Base-by-base conservation (phyloP, 23 tunicate genomes). In the Corella eumyota region DNA sequence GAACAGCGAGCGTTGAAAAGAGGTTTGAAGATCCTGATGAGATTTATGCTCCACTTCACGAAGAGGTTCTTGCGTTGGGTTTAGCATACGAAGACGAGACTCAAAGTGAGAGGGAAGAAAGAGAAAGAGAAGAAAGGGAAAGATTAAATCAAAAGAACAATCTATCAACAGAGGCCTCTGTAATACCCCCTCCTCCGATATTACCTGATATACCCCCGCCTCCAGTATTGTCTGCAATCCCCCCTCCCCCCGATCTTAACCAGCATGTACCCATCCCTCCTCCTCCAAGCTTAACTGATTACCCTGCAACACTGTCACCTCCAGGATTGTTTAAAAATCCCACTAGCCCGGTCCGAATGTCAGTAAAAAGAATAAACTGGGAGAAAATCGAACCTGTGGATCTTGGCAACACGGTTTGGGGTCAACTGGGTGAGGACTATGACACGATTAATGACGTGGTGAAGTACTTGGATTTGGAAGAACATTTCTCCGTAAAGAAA, bases 291-390 rank as follows among this genome's bases (percentile, higher is more conserved):
- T n/a, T n/a, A n/a, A 69, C 74, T 4, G 83, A 83, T 4, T 73
- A 78, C 3, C 88, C 88, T 22, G 81, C 88, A 0, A 71, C 88
- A 0, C 38, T 61, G 11, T 62, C 92, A 26, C 78, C 90, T 44
- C 68, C 73, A 0, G 0, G 35, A 36, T 34, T 62, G 58, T 68
- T 53, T 45, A 62, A 62, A 3, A 75, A 69, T 66, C 46, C 65
- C 28, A 67, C 77, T 35, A 66, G 75, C 20, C 73, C 88, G 25
- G 45, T 23, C 13, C 50, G 64, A 26, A 51, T 68, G 48, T 57
- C 86, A 0, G 88, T 88, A 34, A 88, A 88, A 56, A 50, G 88
- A 30, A 72, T 88, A n/a, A 88, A 88, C 65, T 88, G 96, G 96
- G 80, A 72, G 44, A 88, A 88, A 54, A 72, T 88, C 15, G 77